A percentile compares a stretch with the other conserved stretches of the same genome.
Evolutionary conservation across 37 sponge, comb jelly and placozoan genomes (phyloP).

Genomic region (Aplysina aerophoba): DNA sequence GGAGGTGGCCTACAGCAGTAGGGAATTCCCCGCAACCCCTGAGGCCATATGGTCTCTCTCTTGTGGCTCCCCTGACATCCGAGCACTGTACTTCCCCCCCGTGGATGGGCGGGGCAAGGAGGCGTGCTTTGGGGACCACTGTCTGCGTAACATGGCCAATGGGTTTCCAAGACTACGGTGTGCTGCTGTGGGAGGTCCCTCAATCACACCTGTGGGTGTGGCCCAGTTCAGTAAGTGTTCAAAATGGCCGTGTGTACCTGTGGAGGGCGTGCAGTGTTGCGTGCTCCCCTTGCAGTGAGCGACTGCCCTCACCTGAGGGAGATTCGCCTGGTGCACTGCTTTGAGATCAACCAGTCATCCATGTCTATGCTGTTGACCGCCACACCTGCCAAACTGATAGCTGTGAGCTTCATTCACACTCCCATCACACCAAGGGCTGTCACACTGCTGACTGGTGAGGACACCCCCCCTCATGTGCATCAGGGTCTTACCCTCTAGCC

Average conservation of each 20-base stretch:
- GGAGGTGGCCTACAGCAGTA: slow-evolving; percentile 27
- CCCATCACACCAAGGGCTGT: slow-evolving; percentile 14
- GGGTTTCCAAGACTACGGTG: slow-evolving; percentile 28
- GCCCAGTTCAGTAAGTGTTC: slow-evolving; percentile 23
- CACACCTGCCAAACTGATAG: background rate
- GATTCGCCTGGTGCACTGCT: slow-evolving; percentile 6
- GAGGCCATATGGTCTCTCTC: slow-evolving; percentile 30
- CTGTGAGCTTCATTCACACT: slow-evolving; percentile 14
- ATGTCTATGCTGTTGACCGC: background rate
- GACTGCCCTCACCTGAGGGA: slow-evolving; percentile 10
- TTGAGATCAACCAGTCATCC: slow-evolving; percentile 22
- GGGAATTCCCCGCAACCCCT: background rate
- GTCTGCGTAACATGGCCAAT: background rate
- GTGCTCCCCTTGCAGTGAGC: background rate
- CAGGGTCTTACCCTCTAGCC: background rate
- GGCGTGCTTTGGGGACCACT: slow-evolving; percentile 13
- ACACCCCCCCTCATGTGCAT: background rate
- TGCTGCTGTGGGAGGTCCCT: slow-evolving; percentile 17
- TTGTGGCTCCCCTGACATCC: slow-evolving; percentile 18
- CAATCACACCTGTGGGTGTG: slow-evolving; percentile 12
- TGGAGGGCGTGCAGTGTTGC: too few species aligned
- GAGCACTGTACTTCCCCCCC: slow-evolving; percentile 18
- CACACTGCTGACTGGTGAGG: slow-evolving; percentile 14
- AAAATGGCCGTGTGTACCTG: background rate
- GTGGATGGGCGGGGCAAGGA: background rate